Percentiles rank a stretch among this genome's conserved stretches.
These are phyloP conservation scores for Cacatua alba DNA, from an alignment of 2,113 vertebrate species.

Conservation along the genomic window DNA sequence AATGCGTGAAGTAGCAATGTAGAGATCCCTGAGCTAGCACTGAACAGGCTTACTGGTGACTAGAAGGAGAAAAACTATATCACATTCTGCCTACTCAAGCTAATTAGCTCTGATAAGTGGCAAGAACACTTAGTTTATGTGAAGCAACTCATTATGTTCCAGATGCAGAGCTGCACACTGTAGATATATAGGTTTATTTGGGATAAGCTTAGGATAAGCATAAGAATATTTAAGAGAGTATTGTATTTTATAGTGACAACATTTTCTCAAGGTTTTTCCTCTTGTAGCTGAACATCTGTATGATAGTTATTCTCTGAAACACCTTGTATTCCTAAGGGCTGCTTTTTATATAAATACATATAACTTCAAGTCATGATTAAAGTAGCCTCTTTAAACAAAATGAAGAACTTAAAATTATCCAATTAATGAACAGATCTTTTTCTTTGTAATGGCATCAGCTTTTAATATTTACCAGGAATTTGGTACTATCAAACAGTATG, in stretches of 20 bases:
- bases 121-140: neutral
- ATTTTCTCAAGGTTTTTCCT: neutral
- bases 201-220: neutral
- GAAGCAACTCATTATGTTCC: neutral
- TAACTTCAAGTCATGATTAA: neutral
- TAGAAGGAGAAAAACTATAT: neutral
- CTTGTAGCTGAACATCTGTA: neutral
- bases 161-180: neutral
- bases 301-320: neutral
- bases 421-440: neutral
- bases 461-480: neutral
- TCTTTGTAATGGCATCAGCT: neutral
- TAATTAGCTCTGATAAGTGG: neutral
- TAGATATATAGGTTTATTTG: neutral
- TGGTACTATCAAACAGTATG: neutral
- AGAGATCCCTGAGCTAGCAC: neutral
- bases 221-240: neutral
- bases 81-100: neutral
- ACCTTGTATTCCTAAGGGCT: neutral
- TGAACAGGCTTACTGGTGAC: neutral
- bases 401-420: neutral
- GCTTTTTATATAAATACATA: neutral
- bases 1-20: neutral
- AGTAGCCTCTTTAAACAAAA: neutral
- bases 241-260: neutral